A percentile compares a stretch with the other conserved stretches of the same genome.
These are phyloP conservation scores for Lymantria monacha DNA, from an alignment of 2,888 invertebrate species.

Conservation along the genomic window DNA sequence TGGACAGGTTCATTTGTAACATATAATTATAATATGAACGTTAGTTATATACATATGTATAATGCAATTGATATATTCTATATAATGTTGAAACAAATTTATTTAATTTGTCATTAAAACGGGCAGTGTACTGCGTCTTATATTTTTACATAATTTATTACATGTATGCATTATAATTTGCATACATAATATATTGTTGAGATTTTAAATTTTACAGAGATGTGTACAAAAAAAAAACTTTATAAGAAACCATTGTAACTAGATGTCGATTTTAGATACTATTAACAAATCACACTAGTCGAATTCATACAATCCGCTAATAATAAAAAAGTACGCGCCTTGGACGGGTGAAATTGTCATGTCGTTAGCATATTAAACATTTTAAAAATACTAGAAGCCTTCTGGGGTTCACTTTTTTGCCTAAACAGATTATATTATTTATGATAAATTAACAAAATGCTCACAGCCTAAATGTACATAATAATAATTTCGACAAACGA, in stretches of 20 bases:
- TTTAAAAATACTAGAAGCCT: slow-evolving; percentile 39
- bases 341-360: slow-evolving; percentile 59
- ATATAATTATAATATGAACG: too few species aligned
- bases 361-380: slow-evolving; percentile 33
- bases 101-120: slow-evolving; percentile 16
- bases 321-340: slow-evolving; percentile 44
- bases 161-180: background rate
- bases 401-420: slow-evolving; percentile 28
- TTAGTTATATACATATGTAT: slow-evolving; percentile 35
- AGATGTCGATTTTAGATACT: background rate
- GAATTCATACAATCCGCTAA: slow-evolving; percentile 3
- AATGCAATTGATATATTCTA: slow-evolving; percentile 2
- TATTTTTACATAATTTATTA: slow-evolving; percentile 2
- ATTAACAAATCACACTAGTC: slow-evolving; percentile 38
- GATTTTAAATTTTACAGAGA: background rate
- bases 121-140: slow-evolving; percentile 41
- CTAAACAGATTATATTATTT: slow-evolving; percentile 45
- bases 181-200: background rate
- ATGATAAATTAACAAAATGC: slow-evolving; percentile 55
- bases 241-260: background rate
- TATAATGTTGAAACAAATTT: background rate
- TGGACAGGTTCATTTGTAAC: slow-evolving; percentile 47
- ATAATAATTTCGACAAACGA: slow-evolving; percentile 56
- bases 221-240: background rate
- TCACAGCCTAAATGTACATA: slow-evolving; percentile 73